phyloP scores from a whole-genome alignment of 2,888 invertebrate species.

The Geotrupes spiniger region DNA sequence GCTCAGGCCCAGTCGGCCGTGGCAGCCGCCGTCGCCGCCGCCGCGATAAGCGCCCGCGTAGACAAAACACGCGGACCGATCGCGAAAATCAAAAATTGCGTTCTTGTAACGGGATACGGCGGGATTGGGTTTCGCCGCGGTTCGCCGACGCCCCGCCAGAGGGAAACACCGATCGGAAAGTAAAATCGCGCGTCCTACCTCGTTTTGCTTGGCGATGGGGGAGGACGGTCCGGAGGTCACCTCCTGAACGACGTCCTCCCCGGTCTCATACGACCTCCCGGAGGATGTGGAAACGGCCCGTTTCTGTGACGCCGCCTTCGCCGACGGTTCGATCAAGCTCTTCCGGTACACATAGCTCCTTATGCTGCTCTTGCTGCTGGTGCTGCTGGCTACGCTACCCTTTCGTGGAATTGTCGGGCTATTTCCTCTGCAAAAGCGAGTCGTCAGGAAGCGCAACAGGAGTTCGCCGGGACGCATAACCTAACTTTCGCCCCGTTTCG shows the following conservation, averaged over 20 bases:
- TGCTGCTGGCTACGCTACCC: conserved; percentile 38
- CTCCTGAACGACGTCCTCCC: conserved; percentile 57
- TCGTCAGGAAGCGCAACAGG: too few relatives aligned
- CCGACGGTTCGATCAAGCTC: conserved; percentile 48
- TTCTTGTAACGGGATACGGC: background rate
- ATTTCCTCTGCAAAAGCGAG: conserved; percentile 35
- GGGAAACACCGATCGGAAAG: too few relatives aligned
- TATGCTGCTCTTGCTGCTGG: conserved; percentile 47
- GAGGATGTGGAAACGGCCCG: conserved; percentile 50
- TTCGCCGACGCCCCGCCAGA: too few relatives aligned
- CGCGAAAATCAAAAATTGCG: background rate
- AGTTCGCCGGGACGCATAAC: too few relatives aligned
- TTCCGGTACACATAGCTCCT: conserved; percentile 50
- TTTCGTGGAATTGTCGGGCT: conserved; percentile 48
- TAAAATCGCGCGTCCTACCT: background rate
- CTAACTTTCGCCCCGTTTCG: too few relatives aligned
- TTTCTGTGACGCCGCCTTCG: conserved; percentile 55
- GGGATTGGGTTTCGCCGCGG: too few relatives aligned
- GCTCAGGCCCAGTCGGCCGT: too few relatives aligned
- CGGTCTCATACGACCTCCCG: conserved; percentile 47
- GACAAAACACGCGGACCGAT: background rate
- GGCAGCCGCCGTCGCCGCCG: too few relatives aligned
- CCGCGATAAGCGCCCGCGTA: too few relatives aligned
- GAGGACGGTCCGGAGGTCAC: conserved; percentile 57
- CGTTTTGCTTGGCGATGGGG: conserved; percentile 37